Evolutionary conservation across 2,888 invertebrate genomes (phyloP), one percentile per base, ranked within the genome.

Genomic region (Netelia melanura): DNA sequence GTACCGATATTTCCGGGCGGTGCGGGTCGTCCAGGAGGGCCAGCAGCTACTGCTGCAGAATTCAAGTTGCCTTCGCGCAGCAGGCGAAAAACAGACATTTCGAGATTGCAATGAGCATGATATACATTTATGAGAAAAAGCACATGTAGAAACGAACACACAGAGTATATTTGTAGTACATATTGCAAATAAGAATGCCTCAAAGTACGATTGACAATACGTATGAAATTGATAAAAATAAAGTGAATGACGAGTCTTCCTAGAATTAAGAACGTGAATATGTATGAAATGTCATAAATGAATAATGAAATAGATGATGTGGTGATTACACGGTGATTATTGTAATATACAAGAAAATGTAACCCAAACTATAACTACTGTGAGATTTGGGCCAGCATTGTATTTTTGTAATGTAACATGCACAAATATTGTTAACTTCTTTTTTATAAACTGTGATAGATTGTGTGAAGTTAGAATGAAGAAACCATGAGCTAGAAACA

Each of bases 1-100:
- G 87, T 93, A 94, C 93, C 93, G 85, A 94, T 93, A 88, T 89
- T 93, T 89, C 91, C 90, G 84, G 93, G 93, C 89, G 93, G 93
- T 90, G 92, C 90, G 87, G 93, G 93, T 91, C 93, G 92, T 91
- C 93, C 93, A 74, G 93, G 93, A 86, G 91, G 91, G 89, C 90
- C 91, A 90, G 89, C 70, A 43, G 79, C 44, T 38, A 75, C 89
- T 74, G 87, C 85, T 81, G 90, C 88, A 88, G 90, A 88, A 86
- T 85, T 87, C 87, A 90, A 87, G 81, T 89, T 90, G 90, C 92
- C 93, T 93, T 90, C 87, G 90, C 86, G 92, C 92, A 90, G 92
- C 93, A 91, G 91, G 88, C 87, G 89, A 88, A 89, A 88, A 80
- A 64, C 44, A 68, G 72, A 65, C 58, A 65, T 62, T 71, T 64